Evolutionary conservation across 2,797 vertebrate genomes (phyloP), one percentile per base, ranked within the genome.

Genomic region (Scyliorhinus canicula): DNA sequence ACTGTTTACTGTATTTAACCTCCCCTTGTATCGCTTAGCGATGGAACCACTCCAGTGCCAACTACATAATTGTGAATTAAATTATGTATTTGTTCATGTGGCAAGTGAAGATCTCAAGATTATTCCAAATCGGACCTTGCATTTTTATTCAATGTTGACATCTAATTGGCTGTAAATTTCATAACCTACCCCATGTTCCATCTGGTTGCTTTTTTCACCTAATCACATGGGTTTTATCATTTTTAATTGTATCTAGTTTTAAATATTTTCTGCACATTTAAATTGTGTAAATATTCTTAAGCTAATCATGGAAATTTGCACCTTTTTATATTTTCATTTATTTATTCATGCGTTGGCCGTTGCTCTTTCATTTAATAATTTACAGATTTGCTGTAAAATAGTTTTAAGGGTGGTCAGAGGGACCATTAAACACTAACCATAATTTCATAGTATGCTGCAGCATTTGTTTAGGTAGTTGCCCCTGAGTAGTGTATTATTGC

Each of bases 241-340:
- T 26, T 50, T 90, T 60, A n/a, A 19, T 52, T 67, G 40, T 93
- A 47, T 11, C n/a, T 4, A 28, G 40, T 94, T 94, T 93, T 71
- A 93, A 69, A 93, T 65, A 65, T 19, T 93, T 93, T 69, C 21
- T 91, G 57, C 57, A 91, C 57, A 91, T n/a, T 60, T 44, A 91
- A 28, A 71, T 94, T 94, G 69, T 93, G 60, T 93, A 67, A 71
- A 74, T 90, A 71, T 94, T 74, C 31, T 93, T 93, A 71, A 94
- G 93, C 63, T 94, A 94, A 94, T 94, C 93, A 94, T 94, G 93
- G 28, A 94, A 28, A 35, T 94, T 74, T 91, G 60, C 88, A 63
- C 88, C 21, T 91, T 44, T 93, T 94, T 93, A 47, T 31, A 31
- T 94, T 91, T 65, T 71, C 28, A 35, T 7, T 94, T 94, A 94